phyloP scores from a whole-genome alignment of 2,888 invertebrate genomes.

The Cephonodes hylas region DNA sequence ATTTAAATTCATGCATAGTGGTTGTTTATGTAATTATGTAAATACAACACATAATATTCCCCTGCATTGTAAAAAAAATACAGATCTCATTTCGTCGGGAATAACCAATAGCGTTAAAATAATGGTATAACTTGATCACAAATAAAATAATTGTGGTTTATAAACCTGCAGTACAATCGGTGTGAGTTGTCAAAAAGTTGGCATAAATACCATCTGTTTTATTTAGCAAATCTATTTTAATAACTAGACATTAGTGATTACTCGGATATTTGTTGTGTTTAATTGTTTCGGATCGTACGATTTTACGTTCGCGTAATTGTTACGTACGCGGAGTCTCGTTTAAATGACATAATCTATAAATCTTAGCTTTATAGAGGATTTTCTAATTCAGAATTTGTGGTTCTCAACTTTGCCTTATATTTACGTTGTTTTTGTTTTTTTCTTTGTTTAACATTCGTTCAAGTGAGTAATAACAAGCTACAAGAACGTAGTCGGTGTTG shows the following conservation, averaged over 20 bases:
- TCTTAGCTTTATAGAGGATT: not conserved
- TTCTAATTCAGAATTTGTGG: not conserved
- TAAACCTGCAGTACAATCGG: conserved; percentile 12
- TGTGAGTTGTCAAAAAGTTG: conserved; percentile 71
- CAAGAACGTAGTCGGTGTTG: too few relatives aligned
- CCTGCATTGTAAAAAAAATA: too few relatives aligned
- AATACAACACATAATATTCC: too few relatives aligned
- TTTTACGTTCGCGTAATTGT: not conserved
- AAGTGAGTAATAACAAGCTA: not conserved
- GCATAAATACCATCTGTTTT: conserved; percentile 70
- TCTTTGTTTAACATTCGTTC: not conserved
- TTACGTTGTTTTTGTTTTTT: not conserved
- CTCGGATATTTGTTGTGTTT: not conserved
- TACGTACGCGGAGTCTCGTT: not conserved
- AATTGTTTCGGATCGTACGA: not conserved
- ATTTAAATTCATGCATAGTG: too few relatives aligned
- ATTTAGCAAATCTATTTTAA: conserved; percentile 61
- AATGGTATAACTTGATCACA: too few relatives aligned
- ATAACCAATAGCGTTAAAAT: too few relatives aligned
- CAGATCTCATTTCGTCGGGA: too few relatives aligned
- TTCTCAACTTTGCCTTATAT: not conserved
- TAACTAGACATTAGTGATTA: not conserved
- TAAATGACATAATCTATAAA: not conserved
- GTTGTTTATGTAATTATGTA: too few relatives aligned
- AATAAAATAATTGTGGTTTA: not conserved